Evolutionary conservation across 2,797 vertebrate species (phyloP), one percentile per base, ranked within the genome.

Genomic region (Lepilemur septentrionalis): DNA sequence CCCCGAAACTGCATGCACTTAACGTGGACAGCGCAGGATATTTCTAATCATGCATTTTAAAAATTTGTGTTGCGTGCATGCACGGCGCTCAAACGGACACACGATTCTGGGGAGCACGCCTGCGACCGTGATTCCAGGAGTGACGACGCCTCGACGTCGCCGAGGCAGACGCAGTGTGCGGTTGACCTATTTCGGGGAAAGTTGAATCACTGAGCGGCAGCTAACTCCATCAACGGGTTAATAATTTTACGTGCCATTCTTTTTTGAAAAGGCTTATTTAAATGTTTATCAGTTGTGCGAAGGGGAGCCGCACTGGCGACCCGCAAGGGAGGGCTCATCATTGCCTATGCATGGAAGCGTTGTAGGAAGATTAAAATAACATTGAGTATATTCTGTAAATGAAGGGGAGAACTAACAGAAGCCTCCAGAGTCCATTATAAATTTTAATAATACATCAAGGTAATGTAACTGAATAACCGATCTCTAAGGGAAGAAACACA

Each of bases 391-490:
- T 99, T 99, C 99, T 99, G 99, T 99, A 99, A 99, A 99, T 99
- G 99, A 99, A 99, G 99, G 99, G 99, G 99, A 99, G 99, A 99
- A 99, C 99, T 99, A 99, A 99, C 98, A 98, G 99, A 99, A 99
- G 99, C 99, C 99, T 99, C 99, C 98, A 99, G 99, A 99, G 99
- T 99, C 99, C 99, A 99, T 99, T 99, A 99, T 99, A 99, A 99
- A 99, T 99, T 99, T 99, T 99, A 99, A 99, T 99, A 99, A 99
- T 99, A 99, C 99, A 99, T 99, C 99, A 99, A 99, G 99, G 99
- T 99, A 99, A 99, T 99, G 99, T 99, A 99, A 99, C 99, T 99
- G 99, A 99, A 99, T 99, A 99, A 99, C 99, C 98, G 99, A 99
- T 99, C 99, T 99, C 99, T 98, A 99, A 99, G 99, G 99, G 99